phyloP scores from a whole-genome alignment of 2,113 vertebrate genomes.

The Pterocles burchelli region DNA sequence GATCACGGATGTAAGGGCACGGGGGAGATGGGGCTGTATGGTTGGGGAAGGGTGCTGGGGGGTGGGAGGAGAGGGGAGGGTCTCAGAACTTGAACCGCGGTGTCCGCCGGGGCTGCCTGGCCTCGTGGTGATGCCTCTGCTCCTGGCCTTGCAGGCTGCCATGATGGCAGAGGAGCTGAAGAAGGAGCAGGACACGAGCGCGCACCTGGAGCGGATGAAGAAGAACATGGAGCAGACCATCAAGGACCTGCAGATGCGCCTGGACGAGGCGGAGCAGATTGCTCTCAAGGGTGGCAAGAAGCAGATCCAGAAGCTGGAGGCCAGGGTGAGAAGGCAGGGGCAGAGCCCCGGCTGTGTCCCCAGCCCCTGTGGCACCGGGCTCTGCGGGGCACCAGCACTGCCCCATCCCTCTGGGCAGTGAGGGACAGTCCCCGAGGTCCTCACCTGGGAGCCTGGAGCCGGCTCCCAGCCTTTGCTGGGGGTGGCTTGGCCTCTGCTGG shows the following conservation, averaged over 20 bases:
- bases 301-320: constrained; percentile 94
- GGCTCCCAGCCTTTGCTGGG: neutral
- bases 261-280: constrained; percentile 93
- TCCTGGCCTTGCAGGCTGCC: constrained; percentile 78
- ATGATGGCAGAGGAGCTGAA: constrained; percentile 98
- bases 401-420: neutral
- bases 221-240: constrained; percentile 96
- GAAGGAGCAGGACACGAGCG: constrained; percentile 92
- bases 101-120: neutral
- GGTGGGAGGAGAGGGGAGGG: neutral
- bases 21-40: fast-evolving
- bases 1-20: constrained; percentile 86
- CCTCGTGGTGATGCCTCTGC: neutral
- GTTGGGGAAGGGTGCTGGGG: neutral
- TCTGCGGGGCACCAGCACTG: no score
- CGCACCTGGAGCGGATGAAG: constrained; percentile 93
- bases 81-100: neutral
- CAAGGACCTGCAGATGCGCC: constrained; percentile 90
- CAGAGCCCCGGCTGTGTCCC: neutral
- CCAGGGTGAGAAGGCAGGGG: constrained; percentile 77
- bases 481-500: neutral
- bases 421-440: neutral
- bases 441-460: neutral
- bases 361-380: no score
- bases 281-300: constrained; percentile 95